Percentiles rank a stretch among this genome's conserved stretches.
These are phyloP conservation scores for Drosophila aff. DNA, from an alignment of 1,140 invertebrate species.

Conservation along the genomic window DNA sequence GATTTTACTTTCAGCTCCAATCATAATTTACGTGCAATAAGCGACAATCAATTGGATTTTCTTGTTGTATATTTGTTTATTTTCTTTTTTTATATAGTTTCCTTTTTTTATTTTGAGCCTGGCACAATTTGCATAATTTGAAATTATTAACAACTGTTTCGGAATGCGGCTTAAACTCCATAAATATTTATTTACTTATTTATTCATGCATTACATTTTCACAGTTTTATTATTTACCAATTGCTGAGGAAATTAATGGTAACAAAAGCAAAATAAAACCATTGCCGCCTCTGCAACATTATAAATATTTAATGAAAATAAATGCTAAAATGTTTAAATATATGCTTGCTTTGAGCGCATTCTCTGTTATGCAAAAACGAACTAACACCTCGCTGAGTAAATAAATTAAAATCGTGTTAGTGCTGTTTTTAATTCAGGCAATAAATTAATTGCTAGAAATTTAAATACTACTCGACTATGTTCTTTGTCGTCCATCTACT, in stretches of 20 bases:
- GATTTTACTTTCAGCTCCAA: conserved; percentile 30
- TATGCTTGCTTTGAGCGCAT: conserved; percentile 5
- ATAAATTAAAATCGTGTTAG: conserved; percentile 3
- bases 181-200: conserved; percentile 53
- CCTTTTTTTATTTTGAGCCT: background rate
- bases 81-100: background rate
- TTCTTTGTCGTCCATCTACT: too few relatives aligned
- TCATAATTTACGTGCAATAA: conserved; percentile 20
- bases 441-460: background rate
- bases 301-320: conserved; percentile 34
- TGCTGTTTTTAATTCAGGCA: background rate
- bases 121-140: conserved; percentile 41
- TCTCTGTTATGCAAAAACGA: conserved; percentile 1
- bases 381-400: conserved; percentile 9
- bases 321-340: conserved; percentile 17
- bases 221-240: conserved; percentile 26
- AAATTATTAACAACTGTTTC: conserved; percentile 62
- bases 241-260: conserved; percentile 4
- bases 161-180: conserved; percentile 30
- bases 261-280: background rate
- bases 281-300: background rate
- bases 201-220: conserved; percentile 33
- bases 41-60: conserved; percentile 21
- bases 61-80: conserved; percentile 1
- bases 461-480: background rate